phyloP scores from a whole-genome alignment of 2,888 invertebrate species.

The Hesperia comma region DNA sequence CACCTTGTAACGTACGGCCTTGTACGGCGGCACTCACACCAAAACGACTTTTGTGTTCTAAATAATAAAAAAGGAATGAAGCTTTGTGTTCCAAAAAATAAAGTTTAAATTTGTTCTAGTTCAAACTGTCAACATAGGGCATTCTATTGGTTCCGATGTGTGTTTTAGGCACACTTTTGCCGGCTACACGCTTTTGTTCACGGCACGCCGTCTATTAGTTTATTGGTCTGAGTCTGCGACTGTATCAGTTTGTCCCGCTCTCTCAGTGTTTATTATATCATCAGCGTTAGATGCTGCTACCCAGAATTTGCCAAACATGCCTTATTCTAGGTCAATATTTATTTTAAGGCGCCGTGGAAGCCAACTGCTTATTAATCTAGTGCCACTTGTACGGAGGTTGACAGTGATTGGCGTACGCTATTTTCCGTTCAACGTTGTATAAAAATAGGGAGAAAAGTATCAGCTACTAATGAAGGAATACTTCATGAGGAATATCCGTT shows the following conservation, averaged over 20 bases:
- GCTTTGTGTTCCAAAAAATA: too few species aligned
- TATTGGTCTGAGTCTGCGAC: too few species aligned
- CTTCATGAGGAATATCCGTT: background rate
- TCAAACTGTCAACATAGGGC: too few species aligned
- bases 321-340: conserved; percentile 31
- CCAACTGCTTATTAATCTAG: conserved; percentile 46
- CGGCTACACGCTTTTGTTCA: too few species aligned
- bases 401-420: conserved; percentile 41
- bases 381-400: conserved; percentile 46
- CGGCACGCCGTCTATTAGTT: too few species aligned
- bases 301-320: conserved; percentile 8
- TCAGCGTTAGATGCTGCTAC: background rate
- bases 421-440: conserved; percentile 18
- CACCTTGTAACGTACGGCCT: too few species aligned
- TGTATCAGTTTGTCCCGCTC: background rate
- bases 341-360: conserved; percentile 29
- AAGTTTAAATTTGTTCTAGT: too few species aligned
- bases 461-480: background rate
- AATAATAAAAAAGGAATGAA: too few species aligned
- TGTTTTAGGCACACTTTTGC: too few species aligned
- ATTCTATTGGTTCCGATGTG: too few species aligned
- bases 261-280: conserved; percentile 9
- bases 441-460: conserved; percentile 8
- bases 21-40: too few species aligned
- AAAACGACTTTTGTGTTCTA: too few species aligned